Evolutionary conservation across 2,888 invertebrate genomes (phyloP).

Genomic region (Trichogramma evanescens): DNA sequence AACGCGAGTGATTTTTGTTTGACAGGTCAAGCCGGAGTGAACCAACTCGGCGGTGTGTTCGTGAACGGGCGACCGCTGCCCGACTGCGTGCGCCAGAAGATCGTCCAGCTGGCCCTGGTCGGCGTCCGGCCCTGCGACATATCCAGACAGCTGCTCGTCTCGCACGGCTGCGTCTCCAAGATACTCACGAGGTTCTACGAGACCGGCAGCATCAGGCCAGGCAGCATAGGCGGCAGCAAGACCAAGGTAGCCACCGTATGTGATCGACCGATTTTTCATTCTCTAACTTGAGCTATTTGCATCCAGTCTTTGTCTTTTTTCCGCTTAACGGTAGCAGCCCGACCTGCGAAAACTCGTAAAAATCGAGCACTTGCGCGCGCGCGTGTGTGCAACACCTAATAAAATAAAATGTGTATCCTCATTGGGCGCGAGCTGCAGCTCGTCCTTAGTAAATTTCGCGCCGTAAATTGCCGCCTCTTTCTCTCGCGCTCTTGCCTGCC

Average conservation of each 20-base stretch:
- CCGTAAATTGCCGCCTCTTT: too few species aligned
- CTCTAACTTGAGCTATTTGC: background rate
- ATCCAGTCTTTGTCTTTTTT: too few species aligned
- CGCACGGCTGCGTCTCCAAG: constrained; percentile 96
- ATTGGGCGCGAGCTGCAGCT: too few species aligned
- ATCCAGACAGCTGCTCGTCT: constrained; percentile 87
- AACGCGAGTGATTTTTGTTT: background rate
- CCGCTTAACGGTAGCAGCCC: too few species aligned
- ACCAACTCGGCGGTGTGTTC: constrained; percentile 94
- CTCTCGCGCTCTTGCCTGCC: too few species aligned
- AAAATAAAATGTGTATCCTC: too few species aligned
- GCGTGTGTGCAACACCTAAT: too few species aligned
- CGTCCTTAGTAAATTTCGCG: too few species aligned
- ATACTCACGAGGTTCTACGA: constrained; percentile 94
- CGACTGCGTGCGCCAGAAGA: constrained; percentile 85
- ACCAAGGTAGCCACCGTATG: constrained; percentile 67
- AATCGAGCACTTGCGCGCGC: too few species aligned
- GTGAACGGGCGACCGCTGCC: constrained; percentile 96
- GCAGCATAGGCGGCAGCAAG: constrained; percentile 90
- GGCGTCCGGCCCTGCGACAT: constrained; percentile 96
- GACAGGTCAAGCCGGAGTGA: constrained; percentile 92
- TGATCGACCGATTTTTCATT: background rate
- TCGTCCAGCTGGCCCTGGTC: constrained; percentile 88
- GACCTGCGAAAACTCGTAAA: too few species aligned
- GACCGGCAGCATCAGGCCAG: constrained; percentile 92